phyloP scores from a whole-genome alignment of 2,888 invertebrate genomes.

The Drosophila koepferae region DNA sequence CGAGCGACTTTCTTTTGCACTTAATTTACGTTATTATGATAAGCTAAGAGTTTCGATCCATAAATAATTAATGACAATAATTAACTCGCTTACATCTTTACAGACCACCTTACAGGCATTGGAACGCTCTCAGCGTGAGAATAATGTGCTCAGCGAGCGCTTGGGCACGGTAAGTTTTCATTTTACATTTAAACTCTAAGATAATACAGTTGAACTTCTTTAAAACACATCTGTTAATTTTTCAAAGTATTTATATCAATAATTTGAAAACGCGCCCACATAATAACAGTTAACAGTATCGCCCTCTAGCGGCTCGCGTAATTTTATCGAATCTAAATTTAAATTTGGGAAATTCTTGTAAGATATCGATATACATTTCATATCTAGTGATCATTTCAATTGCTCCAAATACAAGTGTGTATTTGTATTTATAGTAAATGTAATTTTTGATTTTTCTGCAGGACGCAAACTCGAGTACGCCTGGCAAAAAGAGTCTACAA shows the following conservation, averaged over 20 bases:
- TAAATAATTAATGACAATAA: conserved; percentile 5
- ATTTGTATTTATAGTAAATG: too few species aligned
- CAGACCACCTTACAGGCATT: conserved; percentile 89
- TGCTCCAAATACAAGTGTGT: neutral
- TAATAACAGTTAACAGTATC: neutral
- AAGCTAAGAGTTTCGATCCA: conserved; percentile 21
- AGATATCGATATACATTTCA: neutral
- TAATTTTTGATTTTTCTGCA: conserved; percentile 24
- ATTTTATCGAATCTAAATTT: neutral
- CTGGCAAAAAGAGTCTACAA: conserved; percentile 89
- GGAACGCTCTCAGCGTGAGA: conserved; percentile 90
- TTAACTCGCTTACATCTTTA: conserved; percentile 12
- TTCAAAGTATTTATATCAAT: neutral
- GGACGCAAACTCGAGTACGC: conserved; percentile 81
- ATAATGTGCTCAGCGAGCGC: conserved; percentile 89
- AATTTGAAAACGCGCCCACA: neutral
- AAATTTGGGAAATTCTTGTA: neutral
- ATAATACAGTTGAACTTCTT: neutral
- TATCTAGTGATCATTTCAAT: neutral
- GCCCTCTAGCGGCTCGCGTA: neutral
- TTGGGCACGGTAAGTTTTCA: conserved; percentile 87
- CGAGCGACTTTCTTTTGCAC: conserved; percentile 63
- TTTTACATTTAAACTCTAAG: neutral
- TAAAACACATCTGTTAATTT: neutral
- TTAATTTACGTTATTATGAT: conserved; percentile 24